Percentiles rank a stretch among this genome's conserved stretches.
Conservation (phyloP, 2,888 invertebrate genomes). For the Ophion ellenae region DNA sequence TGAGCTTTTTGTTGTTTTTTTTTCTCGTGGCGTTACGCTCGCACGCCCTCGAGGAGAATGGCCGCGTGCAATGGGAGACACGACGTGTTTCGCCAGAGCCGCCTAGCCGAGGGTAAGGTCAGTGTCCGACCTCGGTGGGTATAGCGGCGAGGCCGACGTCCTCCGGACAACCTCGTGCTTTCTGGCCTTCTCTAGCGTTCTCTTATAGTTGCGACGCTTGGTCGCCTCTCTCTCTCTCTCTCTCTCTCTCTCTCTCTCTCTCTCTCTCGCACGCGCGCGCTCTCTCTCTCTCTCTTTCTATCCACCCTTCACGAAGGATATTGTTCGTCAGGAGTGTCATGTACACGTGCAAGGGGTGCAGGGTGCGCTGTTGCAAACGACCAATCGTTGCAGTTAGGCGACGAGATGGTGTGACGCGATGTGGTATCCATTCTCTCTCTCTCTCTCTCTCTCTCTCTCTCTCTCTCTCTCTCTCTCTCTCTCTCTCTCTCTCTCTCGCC, state of each 20-base stretch:
- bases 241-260: not conserved
- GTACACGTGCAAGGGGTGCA: constrained; percentile 16
- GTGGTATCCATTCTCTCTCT: not conserved
- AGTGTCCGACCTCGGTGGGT: constrained; percentile 65
- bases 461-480: too few species aligned
- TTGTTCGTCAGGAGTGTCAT: constrained; percentile 32
- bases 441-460: not conserved
- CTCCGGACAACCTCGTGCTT: constrained; percentile 50
- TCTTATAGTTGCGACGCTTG: not conserved
- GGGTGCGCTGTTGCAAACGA: constrained; percentile 19
- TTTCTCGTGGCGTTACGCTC: not conserved
- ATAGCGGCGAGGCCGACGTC: constrained; percentile 62
- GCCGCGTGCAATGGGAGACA: constrained; percentile 37
- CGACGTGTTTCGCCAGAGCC: constrained; percentile 34
- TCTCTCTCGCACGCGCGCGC: not conserved
- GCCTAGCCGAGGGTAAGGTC: constrained; percentile 60
- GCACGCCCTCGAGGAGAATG: constrained; percentile 5
- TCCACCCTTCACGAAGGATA: constrained; percentile 51
- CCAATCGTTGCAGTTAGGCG: constrained; percentile 16
- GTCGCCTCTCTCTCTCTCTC: not conserved
- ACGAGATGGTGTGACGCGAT: constrained; percentile 5
- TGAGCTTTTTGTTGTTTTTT: not conserved
- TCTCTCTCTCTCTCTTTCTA: constrained; percentile 22
- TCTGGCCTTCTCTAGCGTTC: constrained; percentile 23
- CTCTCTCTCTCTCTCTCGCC: too few species aligned